Base-by-base conservation (phyloP, 2,797 vertebrate genomes). In the Paratrypauchen microcephalus region DNA sequence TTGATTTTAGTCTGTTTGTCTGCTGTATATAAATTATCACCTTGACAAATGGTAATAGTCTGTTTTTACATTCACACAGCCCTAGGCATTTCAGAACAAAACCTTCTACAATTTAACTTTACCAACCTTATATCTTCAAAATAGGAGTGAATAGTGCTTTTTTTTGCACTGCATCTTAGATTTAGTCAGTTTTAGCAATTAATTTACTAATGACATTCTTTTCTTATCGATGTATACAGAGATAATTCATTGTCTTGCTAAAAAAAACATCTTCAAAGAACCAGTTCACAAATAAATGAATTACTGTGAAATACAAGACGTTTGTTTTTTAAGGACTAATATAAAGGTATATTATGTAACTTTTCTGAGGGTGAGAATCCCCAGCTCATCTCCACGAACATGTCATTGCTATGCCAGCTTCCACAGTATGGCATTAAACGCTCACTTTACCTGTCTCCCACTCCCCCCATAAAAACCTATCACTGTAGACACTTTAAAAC, bases 231-330 rank as follows among this genome's bases (percentile, higher is more conserved):
- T 16, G 45, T 56, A 21, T 41, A 26, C 65, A 32, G 21, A 74
- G 6, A 52, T 52, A 52, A 52, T 52, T 19, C 19, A 52, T 16
- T 52, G 50, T 55, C 9, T 19, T 50, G 48, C 16, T 19, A 19
- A n/a, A 6, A 6, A 50, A 6, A 50, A 19, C 6, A 50, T 50
- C 16, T 2, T 48, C 48, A 19, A 4, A 50, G 6, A 11, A 19
- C 16, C 47, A 61, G 61, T 24, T 36, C 3, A 70, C 5, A 60
- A 72, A 74, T 77, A 76, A 81, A 77, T 67, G 76, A 75, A 71
- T 6, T 59, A 5, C 23, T 68, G 36, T 24, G 64, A 59, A 71
- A 6, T 24, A 68, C 54, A 30, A 26, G 9, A 6, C 0, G 5
- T 30, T 56, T 56, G 12, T 56, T 52, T 18, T 5, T 1, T 52